Conservation (phyloP, 2,888 invertebrate species). For the Endomychus coccineus region DNA sequence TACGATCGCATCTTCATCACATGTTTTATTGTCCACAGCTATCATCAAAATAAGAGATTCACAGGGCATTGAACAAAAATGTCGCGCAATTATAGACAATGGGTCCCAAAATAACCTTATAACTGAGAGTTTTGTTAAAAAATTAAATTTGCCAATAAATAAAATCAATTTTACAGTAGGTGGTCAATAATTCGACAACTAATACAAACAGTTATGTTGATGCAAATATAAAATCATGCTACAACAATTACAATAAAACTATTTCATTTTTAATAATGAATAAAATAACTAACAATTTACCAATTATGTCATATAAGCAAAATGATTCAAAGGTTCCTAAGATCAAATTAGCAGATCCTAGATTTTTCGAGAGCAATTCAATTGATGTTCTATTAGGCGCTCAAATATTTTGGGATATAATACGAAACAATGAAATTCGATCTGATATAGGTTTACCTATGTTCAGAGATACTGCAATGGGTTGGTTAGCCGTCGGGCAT, state of each 20-base stretch:
- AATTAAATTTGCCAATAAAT: no score
- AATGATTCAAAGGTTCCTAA: no score
- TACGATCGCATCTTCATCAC: background rate
- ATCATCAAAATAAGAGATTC: constrained; percentile 3
- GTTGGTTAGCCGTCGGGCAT: background rate
- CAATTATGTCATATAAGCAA: no score
- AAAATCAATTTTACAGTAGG: constrained; percentile 1
- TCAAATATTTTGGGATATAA: background rate
- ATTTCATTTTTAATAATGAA: constrained; percentile 1
- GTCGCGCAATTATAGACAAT: constrained; percentile 2
- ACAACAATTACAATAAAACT: constrained; percentile 2
- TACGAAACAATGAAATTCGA: background rate
- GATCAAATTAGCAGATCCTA: background rate
- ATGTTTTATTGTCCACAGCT: constrained; percentile 4
- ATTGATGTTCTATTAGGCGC: background rate
- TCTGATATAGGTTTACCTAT: no score
- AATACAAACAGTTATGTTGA: background rate
- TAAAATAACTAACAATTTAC: constrained; percentile 4
- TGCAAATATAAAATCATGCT: background rate
- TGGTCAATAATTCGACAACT: background rate
- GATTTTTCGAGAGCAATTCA: background rate
- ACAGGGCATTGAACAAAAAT: background rate
- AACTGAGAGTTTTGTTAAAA: background rate
- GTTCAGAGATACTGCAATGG: no score
- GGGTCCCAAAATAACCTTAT: constrained; percentile 3